A percentile compares a stretch with the other conserved stretches of the same genome.
phyloP scores from a whole-genome alignment of 2,888 invertebrate genomes.

The Criorhina ranunculi region DNA sequence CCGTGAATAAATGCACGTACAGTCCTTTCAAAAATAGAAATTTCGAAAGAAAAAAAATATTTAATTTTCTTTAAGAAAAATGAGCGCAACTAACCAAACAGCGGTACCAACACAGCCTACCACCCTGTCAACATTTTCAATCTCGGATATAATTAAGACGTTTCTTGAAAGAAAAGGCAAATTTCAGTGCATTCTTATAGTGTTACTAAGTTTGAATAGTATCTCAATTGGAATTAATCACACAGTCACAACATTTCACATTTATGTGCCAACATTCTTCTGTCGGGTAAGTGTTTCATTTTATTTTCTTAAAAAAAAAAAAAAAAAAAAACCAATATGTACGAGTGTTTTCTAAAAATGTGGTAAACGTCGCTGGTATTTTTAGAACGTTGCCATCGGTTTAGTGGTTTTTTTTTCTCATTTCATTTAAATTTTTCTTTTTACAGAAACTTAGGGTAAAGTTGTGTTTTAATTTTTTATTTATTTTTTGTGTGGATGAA shows the following conservation, averaged over 20 bases:
- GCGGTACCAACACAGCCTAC: background rate
- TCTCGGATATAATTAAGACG: conserved; percentile 53
- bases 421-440: too few relatives aligned
- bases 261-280: conserved; percentile 82
- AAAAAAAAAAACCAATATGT: too few relatives aligned
- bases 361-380: too few relatives aligned
- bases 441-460: too few relatives aligned
- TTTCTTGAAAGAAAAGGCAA: conserved; percentile 75
- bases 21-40: too few relatives aligned
- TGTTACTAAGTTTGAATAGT: conserved; percentile 83
- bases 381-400: too few relatives aligned
- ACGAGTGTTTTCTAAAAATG: too few relatives aligned
- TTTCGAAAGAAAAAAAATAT: background rate
- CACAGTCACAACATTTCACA: conserved; percentile 82
- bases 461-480: too few relatives aligned
- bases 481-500: too few relatives aligned
- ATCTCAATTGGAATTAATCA: conserved; percentile 84
- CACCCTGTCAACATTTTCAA: background rate
- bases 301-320: conserved; percentile 8
- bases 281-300: conserved; percentile 81
- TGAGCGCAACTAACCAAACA: background rate
- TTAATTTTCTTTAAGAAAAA: conserved; percentile 1
- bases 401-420: too few relatives aligned
- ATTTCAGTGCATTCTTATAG: conserved; percentile 81
- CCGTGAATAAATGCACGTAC: too few relatives aligned